These are phyloP conservation scores for Troides aeacus DNA, from an alignment of 2,888 invertebrate species.

Conservation along the genomic window DNA sequence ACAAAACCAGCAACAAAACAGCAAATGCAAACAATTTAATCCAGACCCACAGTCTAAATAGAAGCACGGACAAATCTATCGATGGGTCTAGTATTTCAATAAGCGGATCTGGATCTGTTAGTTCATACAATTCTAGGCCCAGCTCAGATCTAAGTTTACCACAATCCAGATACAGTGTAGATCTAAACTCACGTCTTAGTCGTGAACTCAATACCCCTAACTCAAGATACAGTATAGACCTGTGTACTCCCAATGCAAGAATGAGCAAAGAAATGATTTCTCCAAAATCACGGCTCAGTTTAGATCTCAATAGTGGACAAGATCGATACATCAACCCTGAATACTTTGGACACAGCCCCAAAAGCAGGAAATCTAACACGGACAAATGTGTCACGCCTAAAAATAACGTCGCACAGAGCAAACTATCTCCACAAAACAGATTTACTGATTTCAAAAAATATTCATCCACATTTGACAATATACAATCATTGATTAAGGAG, in stretches of 20 bases:
- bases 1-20: slow-evolving; percentile 74
- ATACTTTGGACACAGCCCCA: slow-evolving; percentile 73
- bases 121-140: slow-evolving; percentile 81
- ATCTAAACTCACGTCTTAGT: slow-evolving; percentile 77
- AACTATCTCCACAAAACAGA: slow-evolving; percentile 78
- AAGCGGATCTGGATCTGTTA: slow-evolving; percentile 75
- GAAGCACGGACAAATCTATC: slow-evolving; percentile 72
- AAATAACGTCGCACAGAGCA: slow-evolving; percentile 60
- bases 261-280: slow-evolving; percentile 80
- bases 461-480: slow-evolving; percentile 88
- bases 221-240: slow-evolving; percentile 84
- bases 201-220: slow-evolving; percentile 81
- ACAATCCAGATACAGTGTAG: slow-evolving; percentile 79
- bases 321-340: slow-evolving; percentile 71
- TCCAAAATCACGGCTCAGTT: slow-evolving; percentile 80
- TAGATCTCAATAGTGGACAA: slow-evolving; percentile 80
- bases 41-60: slow-evolving; percentile 70
- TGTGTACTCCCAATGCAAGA: slow-evolving; percentile 82
- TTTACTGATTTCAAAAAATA: slow-evolving; percentile 84
- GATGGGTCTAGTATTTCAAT: slow-evolving; percentile 76
- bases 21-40: slow-evolving; percentile 58
- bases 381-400: slow-evolving; percentile 58
- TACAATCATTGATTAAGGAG: slow-evolving; percentile 86
- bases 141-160: slow-evolving; percentile 83
- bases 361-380: slow-evolving; percentile 64